phyloP scores from a whole-genome alignment of 2,113 vertebrate genomes.

The Salvelinus fontinalis region DNA sequence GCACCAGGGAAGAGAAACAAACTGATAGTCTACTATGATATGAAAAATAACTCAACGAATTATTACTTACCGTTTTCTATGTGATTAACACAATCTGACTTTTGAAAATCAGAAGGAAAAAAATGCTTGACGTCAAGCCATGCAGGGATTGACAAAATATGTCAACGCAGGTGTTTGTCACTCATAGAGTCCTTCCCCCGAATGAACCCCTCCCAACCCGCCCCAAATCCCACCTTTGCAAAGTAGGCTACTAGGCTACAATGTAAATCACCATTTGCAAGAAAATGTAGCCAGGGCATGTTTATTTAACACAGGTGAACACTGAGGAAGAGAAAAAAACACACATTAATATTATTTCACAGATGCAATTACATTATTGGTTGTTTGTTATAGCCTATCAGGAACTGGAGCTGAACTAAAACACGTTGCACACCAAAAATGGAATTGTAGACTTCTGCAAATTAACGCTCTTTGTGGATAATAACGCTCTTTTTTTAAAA shows the following conservation, averaged over 20 bases:
- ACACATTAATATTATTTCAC: background rate
- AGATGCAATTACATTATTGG: background rate
- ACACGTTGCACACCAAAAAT: background rate
- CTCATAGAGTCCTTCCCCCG: background rate
- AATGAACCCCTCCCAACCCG: background rate
- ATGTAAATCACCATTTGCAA: slow-evolving; percentile 7
- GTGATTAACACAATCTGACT: background rate
- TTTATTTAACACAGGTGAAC: background rate
- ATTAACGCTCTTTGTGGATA: background rate
- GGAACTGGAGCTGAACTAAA: background rate
- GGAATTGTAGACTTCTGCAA: background rate
- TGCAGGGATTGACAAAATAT: background rate
- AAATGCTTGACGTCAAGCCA: background rate
- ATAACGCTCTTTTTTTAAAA: no score
- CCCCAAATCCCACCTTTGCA: background rate
- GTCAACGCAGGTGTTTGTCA: slow-evolving; percentile 3
- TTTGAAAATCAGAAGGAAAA: slow-evolving; percentile 1
- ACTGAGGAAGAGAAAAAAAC: background rate
- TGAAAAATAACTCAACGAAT: background rate
- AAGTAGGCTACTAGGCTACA: background rate
- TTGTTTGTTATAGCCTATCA: background rate
- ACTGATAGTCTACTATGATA: no score
- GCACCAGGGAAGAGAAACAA: background rate
- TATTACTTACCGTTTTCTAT: no score
- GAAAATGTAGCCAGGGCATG: background rate